phyloP scores from a whole-genome alignment of 1,140 invertebrate species.

The Drosophila prosaltans region DNA sequence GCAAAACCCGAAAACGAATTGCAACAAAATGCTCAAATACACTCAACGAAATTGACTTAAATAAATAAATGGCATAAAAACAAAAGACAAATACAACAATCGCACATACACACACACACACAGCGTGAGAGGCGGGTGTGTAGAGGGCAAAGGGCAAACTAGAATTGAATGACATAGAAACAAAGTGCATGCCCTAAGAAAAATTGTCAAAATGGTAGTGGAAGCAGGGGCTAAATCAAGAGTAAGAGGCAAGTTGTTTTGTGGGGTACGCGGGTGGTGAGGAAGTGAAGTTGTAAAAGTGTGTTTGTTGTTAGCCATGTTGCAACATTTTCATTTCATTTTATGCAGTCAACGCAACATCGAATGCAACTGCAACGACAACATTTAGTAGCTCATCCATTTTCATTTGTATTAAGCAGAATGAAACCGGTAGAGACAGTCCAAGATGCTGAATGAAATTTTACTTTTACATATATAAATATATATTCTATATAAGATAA shows the following conservation, averaged over 20 bases:
- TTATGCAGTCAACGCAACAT: conserved; percentile 35
- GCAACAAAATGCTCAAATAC: conserved; percentile 79
- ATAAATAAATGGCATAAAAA: conserved; percentile 80
- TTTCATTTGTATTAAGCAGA: conserved; percentile 79
- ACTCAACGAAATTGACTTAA: conserved; percentile 80
- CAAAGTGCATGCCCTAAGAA: conserved; percentile 53
- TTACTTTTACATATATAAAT: background rate
- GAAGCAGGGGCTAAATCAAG: background rate
- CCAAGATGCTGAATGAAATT: background rate
- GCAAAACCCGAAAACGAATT: conserved; percentile 65
- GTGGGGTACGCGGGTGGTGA: background rate
- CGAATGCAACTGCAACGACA: conserved; percentile 52
- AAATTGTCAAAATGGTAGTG: conserved; percentile 25
- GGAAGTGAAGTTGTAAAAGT: background rate
- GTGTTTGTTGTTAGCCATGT: conserved; percentile 61
- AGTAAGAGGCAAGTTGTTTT: background rate
- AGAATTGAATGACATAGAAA: conserved; percentile 45
- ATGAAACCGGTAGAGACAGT: conserved; percentile 52
- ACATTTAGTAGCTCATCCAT: conserved; percentile 80
- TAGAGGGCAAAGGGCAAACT: conserved; percentile 23
- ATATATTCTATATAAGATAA: conserved; percentile 37
- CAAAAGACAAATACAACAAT: conserved; percentile 37
- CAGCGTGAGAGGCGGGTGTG: background rate
- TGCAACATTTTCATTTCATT: conserved; percentile 66
- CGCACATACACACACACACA: conserved; percentile 62